A percentile compares a stretch with the other conserved stretches of the same genome.
Conservation (phyloP, 2,113 vertebrate genomes). For the Candoia aspera region DNA sequence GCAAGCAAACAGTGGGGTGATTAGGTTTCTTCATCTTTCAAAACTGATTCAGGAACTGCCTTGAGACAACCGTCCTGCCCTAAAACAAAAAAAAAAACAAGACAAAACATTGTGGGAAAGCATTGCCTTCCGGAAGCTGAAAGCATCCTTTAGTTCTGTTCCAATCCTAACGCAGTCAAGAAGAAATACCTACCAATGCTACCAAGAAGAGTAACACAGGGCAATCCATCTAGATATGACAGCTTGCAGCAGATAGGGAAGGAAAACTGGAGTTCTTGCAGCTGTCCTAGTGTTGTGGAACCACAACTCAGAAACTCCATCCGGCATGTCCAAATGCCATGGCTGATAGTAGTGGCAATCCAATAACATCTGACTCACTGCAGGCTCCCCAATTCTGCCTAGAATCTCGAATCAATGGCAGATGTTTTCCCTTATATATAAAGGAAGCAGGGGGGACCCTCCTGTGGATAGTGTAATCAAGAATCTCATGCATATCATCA, state of each 20-base stretch:
- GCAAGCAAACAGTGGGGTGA: neutral
- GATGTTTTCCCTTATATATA: fast-evolving
- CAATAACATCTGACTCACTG: neutral
- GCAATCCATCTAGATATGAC: neutral
- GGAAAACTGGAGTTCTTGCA: neutral
- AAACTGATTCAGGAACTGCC: neutral
- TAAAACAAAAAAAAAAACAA: neutral
- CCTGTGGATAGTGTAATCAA: neutral
- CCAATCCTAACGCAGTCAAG: fast-evolving
- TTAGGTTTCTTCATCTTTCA: neutral
- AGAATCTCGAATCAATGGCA: neutral
- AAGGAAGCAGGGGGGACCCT: fast-evolving
- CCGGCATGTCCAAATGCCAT: neutral
- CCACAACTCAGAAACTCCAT: neutral
- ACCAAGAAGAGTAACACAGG: neutral
- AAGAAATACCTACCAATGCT: neutral
- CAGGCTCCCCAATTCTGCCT: neutral
- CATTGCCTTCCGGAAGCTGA: neutral
- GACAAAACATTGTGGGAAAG: neutral
- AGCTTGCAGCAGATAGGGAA: neutral
- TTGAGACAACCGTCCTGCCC: neutral
- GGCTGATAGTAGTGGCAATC: neutral
- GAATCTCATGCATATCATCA: neutral
- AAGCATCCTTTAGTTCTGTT: neutral
- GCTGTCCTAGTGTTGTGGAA: neutral